Conservation (phyloP, 2,888 invertebrate genomes). For the Tachina grossa region DNA sequence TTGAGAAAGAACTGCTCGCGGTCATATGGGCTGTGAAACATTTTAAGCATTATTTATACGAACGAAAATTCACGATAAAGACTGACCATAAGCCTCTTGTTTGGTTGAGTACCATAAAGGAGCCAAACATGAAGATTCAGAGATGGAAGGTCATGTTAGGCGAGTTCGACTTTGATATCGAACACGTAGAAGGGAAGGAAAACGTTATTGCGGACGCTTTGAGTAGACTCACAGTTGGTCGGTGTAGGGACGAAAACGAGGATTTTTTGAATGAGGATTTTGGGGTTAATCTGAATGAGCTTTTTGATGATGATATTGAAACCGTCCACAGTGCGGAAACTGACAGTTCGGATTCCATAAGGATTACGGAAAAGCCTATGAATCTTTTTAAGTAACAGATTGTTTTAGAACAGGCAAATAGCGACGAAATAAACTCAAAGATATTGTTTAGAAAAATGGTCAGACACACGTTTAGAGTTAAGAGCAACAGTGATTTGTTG, state of each 20-base stretch:
- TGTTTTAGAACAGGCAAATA: too few species aligned
- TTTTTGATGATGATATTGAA: too few species aligned
- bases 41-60: constrained; percentile 64
- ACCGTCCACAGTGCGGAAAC: constrained; percentile 17
- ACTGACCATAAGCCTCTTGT: constrained; percentile 21
- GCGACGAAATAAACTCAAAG: background rate
- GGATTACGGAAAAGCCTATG: constrained; percentile 7
- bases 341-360: constrained; percentile 29
- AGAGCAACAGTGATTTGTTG: too few species aligned
- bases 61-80: constrained; percentile 10
- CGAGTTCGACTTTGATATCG: background rate
- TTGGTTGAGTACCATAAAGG: constrained; percentile 9
- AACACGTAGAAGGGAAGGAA: too few species aligned
- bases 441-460: background rate
- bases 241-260: too few species aligned
- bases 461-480: too few species aligned
- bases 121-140: constrained; percentile 8
- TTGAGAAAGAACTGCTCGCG: constrained; percentile 60
- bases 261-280: too few species aligned
- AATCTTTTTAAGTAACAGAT: background rate
- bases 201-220: too few species aligned
- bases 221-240: too few species aligned
- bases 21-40: constrained; percentile 64
- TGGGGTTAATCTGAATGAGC: too few species aligned
- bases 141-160: constrained; percentile 18